phyloP scores from a whole-genome alignment of 2,888 invertebrate genomes.

The Galerucella pusilla region DNA sequence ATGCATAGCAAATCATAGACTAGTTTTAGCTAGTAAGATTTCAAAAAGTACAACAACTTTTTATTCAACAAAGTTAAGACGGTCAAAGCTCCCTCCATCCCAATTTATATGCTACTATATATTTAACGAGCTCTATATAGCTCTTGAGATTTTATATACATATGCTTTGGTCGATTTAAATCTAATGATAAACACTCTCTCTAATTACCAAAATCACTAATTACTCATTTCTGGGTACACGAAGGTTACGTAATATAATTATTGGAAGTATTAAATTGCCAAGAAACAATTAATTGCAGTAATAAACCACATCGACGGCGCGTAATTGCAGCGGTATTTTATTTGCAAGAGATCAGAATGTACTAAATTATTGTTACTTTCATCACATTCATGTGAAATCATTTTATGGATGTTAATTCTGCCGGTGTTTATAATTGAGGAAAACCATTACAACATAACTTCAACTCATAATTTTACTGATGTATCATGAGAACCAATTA shows the following conservation, averaged over 20 bases:
- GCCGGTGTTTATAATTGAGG: conserved; percentile 6
- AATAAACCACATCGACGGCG: conserved; percentile 8
- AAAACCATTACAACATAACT: conserved; percentile 5
- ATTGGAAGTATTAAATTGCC: not conserved
- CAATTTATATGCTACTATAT: no score
- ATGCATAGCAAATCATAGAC: no score
- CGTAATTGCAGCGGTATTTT: conserved; percentile 6
- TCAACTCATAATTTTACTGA: not conserved
- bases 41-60: no score
- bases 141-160: no score
- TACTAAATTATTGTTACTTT: conserved; percentile 8
- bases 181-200: not conserved
- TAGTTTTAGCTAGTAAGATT: no score
- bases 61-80: no score
- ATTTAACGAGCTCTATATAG: no score
- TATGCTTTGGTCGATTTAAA: no score
- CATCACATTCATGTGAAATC: conserved; percentile 8
- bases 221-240: not conserved
- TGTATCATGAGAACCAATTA: conserved; percentile 8
- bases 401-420: conserved; percentile 8
- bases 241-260: not conserved
- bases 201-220: not conserved
- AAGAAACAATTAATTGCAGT: conserved; percentile 2
- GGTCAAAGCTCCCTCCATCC: no score
- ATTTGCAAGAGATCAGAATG: conserved; percentile 6